Evolutionary conservation across 1,140 invertebrate genomes (phyloP).

Genomic region (Mycetomoellerius zeteki): DNA sequence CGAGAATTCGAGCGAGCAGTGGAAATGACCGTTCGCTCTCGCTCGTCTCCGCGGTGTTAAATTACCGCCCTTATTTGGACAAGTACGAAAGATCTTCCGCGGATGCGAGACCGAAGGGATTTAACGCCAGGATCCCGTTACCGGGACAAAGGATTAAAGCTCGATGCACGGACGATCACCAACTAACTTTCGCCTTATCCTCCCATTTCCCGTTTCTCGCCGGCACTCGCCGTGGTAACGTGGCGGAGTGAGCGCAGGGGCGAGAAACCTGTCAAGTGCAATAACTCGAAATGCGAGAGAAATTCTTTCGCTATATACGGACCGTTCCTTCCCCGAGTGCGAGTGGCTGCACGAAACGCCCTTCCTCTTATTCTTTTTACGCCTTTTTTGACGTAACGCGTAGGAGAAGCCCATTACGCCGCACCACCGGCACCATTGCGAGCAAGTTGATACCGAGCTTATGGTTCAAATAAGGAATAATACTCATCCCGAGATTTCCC

Average conservation of each 20-base stretch:
- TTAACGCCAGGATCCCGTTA: slow-evolving; percentile 61
- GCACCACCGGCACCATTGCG: not conserved
- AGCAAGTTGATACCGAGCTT: slow-evolving; percentile 52
- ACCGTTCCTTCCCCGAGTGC: slow-evolving; percentile 31
- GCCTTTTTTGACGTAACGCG: slow-evolving; percentile 50
- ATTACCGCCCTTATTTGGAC: slow-evolving; percentile 60
- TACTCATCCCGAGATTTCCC: slow-evolving; percentile 55
- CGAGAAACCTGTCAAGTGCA: slow-evolving; percentile 62
- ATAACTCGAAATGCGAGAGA: slow-evolving; percentile 63
- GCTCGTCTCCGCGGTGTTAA: slow-evolving; percentile 42
- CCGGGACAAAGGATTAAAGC: slow-evolving; percentile 65
- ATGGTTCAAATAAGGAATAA: slow-evolving; percentile 53
- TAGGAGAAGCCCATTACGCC: slow-evolving; percentile 54
- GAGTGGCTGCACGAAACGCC: slow-evolving; percentile 51
- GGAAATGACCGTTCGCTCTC: slow-evolving; percentile 52
- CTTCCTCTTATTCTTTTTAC: slow-evolving; percentile 39
- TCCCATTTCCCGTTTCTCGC: slow-evolving; percentile 62
- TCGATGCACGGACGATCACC: slow-evolving; percentile 64
- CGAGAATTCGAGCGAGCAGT: not conserved
- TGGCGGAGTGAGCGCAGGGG: slow-evolving; percentile 45
- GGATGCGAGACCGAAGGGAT: slow-evolving; percentile 59
- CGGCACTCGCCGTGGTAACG: slow-evolving; percentile 41
- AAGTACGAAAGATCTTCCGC: slow-evolving; percentile 63
- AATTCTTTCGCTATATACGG: slow-evolving; percentile 49
- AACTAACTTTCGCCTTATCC: slow-evolving; percentile 64